A percentile compares a stretch with the other conserved stretches of the same genome.
Conservation (phyloP, 1,140 invertebrate species). For the Forficula auricularia region DNA sequence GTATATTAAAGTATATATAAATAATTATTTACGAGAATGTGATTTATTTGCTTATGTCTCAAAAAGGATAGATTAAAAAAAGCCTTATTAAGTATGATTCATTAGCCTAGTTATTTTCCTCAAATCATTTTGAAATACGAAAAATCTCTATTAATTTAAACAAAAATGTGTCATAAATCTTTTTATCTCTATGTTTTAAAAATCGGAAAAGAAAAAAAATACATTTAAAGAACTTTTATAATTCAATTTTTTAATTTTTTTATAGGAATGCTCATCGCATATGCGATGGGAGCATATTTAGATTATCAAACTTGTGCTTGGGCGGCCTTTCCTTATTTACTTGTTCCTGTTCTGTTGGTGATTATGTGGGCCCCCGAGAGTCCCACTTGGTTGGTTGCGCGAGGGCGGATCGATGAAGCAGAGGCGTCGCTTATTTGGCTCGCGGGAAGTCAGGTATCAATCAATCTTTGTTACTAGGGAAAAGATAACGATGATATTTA, state of each 20-base stretch:
- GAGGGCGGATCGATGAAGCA: conserved; percentile 34
- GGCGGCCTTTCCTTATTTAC: conserved; percentile 31
- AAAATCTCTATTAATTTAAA: no score
- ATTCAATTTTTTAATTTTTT: conserved; percentile 2
- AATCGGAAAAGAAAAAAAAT: no score
- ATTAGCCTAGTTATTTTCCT: no score
- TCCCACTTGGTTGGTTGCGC: conserved; percentile 40
- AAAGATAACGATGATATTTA: conserved; percentile 26
- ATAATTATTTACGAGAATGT: no score
- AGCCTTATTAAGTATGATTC: no score
- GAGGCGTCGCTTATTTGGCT: conserved; percentile 31
- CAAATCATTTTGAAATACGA: no score
- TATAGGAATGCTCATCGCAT: conserved; percentile 38
- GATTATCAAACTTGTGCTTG: conserved; percentile 38
- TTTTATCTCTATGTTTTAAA: no score
- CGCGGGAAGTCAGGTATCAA: conserved; percentile 17
- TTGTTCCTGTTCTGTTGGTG: conserved; percentile 33
- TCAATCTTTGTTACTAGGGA: conserved; percentile 22
- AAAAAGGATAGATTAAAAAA: no score
- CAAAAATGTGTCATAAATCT: no score
- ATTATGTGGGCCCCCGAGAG: conserved; percentile 47
- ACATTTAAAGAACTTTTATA: no score
- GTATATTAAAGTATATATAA: no score
- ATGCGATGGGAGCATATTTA: conserved; percentile 37
- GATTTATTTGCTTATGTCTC: no score